Evolutionary conservation across 2,797 vertebrate genomes (phyloP).

Genomic region (Prionace glauca): DNA sequence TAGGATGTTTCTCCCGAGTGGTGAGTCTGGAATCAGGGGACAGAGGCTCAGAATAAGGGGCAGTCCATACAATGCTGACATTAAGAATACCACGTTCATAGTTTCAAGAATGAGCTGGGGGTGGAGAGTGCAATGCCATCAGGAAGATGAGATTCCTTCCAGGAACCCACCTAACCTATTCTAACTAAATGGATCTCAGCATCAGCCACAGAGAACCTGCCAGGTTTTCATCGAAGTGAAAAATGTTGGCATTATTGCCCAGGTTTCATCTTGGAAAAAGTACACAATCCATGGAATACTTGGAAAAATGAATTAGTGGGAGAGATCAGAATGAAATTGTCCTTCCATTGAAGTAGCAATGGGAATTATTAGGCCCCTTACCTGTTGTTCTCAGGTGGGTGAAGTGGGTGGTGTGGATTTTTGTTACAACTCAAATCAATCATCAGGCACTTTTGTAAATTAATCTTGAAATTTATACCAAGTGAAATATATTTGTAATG

Average conservation of each 20-base stretch:
- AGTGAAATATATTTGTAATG: background rate
- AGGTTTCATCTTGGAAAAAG: background rate
- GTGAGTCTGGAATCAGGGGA: no score
- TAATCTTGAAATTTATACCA: background rate
- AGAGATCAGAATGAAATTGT: background rate
- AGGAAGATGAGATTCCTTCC: background rate
- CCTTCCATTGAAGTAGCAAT: background rate
- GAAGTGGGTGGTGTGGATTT: background rate
- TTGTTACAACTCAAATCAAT: background rate
- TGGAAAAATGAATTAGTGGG: background rate
- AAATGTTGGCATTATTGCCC: background rate
- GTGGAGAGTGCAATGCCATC: no score
- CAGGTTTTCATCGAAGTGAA: background rate
- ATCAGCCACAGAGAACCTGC: background rate
- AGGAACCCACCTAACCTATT: background rate
- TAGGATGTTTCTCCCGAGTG: no score
- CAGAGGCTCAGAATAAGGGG: no score
- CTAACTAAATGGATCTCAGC: background rate
- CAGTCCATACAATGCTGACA: no score
- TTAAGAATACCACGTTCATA: no score
- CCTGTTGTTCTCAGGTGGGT: background rate
- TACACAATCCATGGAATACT: background rate
- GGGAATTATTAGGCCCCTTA: background rate
- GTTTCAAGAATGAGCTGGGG: no score
- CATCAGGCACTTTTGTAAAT: background rate